Conservation (phyloP, 2,113 vertebrate species). For the Oncorhynchus keta region DNA sequence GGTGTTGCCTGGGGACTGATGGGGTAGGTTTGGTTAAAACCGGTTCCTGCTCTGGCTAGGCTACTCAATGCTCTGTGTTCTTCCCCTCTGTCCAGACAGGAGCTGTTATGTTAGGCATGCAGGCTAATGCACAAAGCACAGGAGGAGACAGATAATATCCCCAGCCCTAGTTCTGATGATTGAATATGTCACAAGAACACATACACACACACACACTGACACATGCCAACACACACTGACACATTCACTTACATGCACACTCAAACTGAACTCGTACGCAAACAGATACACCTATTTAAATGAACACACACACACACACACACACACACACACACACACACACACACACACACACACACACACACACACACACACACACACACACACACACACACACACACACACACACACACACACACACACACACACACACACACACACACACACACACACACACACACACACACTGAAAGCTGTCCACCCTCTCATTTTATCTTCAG, state of each 20-base stretch:
- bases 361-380: background rate
- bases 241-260: background rate
- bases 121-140: too few relatives aligned
- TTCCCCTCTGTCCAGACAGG: too few relatives aligned
- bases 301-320: background rate
- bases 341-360: constrained; percentile 4
- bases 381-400: constrained; percentile 1
- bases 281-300: background rate
- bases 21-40: too few relatives aligned
- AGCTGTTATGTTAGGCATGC: too few relatives aligned
- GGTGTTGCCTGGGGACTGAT: too few relatives aligned
- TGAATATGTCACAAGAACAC: background rate
- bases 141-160: too few relatives aligned
- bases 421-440: background rate
- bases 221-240: background rate
- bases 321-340: background rate
- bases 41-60: too few relatives aligned
- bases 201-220: background rate
- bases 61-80: too few relatives aligned
- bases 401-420: constrained; percentile 1
- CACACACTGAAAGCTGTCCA: background rate
- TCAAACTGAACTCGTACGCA: background rate
- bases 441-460: background rate
- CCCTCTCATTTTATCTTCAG: background rate
- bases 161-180: too few relatives aligned